These are phyloP conservation scores for Palaemon carinicauda DNA, from an alignment of 1,140 invertebrate species.

Conservation along the genomic window DNA sequence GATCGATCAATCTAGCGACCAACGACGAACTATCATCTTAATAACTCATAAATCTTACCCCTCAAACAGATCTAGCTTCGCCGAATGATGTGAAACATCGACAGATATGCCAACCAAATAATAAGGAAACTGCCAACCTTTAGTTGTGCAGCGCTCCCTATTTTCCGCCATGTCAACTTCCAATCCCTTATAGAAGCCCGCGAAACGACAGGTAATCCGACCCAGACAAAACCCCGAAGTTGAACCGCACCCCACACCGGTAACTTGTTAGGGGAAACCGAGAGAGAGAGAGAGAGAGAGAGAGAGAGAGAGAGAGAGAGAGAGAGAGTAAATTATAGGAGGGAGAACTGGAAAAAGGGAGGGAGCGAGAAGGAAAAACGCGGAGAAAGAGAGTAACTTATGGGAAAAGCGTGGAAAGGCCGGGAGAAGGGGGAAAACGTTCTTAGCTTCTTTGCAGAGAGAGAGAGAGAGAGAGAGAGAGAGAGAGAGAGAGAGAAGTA, in stretches of 20 bases:
- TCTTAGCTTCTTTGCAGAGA: too few species aligned
- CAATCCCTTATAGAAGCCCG: slow-evolving; percentile 34
- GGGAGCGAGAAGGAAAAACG: not conserved
- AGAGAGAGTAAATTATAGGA: not conserved
- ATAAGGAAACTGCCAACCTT: slow-evolving; percentile 4
- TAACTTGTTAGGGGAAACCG: not conserved
- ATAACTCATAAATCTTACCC: too few species aligned
- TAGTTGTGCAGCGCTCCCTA: not conserved
- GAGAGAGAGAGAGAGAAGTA: not conserved
- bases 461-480: not conserved
- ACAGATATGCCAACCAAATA: not conserved
- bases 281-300: not conserved
- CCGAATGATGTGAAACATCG: not conserved
- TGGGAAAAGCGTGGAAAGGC: too few species aligned
- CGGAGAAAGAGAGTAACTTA: not conserved
- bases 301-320: not conserved
- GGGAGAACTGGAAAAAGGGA: not conserved
- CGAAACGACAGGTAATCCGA: slow-evolving; percentile 36
- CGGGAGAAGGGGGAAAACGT: too few species aligned
- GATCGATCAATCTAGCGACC: too few species aligned
- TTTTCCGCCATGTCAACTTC: slow-evolving; percentile 34
- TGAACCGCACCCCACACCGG: slow-evolving; percentile 17
- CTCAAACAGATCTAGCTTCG: too few species aligned
- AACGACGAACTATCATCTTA: too few species aligned
- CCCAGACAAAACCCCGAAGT: slow-evolving; percentile 22